Percentiles rank a stretch among this genome's conserved stretches.
These are phyloP conservation scores for Porites cylindrica DNA, from an alignment of 92 coral and sea anemone species.

Conservation along the genomic window DNA sequence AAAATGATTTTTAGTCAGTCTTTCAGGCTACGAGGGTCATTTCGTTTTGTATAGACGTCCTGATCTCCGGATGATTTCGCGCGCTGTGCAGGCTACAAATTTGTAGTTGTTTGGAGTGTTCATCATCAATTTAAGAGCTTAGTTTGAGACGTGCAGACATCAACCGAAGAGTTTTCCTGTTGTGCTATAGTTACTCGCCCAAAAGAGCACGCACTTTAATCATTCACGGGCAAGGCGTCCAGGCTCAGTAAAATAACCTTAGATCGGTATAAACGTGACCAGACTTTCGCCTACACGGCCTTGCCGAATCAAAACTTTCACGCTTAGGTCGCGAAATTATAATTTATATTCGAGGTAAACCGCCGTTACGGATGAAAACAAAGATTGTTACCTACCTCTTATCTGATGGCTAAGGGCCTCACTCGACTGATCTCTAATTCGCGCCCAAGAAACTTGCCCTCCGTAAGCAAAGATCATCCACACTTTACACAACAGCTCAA, in stretches of 20 bases:
- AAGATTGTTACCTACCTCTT: constrained; percentile 25
- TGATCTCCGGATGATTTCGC: too few relatives aligned
- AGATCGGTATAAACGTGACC: background rate
- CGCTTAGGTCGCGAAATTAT: background rate
- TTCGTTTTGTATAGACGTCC: background rate
- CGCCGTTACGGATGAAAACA: constrained; percentile 19
- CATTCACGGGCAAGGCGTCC: background rate
- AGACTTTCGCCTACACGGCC: background rate
- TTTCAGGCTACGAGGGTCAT: background rate
- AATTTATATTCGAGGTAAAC: background rate
- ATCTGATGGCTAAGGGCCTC: background rate
- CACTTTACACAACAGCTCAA: constrained; percentile 17
- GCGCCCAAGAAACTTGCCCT: background rate
- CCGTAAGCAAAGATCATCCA: constrained; percentile 3
- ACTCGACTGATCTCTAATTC: background rate
- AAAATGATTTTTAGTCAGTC: background rate
- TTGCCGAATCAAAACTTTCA: background rate
- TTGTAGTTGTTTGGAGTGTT: background rate
- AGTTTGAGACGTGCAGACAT: constrained; percentile 20
- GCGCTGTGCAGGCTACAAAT: background rate
- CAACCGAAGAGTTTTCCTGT: constrained; percentile 8
- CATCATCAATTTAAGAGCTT: background rate
- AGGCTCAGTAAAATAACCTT: background rate
- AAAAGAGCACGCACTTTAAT: constrained; percentile 9
- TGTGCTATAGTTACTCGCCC: background rate